Percentiles rank a stretch among this genome's conserved stretches.
phyloP scores from a whole-genome alignment of 1,140 invertebrate genomes.

The Bactericera cockerelli region DNA sequence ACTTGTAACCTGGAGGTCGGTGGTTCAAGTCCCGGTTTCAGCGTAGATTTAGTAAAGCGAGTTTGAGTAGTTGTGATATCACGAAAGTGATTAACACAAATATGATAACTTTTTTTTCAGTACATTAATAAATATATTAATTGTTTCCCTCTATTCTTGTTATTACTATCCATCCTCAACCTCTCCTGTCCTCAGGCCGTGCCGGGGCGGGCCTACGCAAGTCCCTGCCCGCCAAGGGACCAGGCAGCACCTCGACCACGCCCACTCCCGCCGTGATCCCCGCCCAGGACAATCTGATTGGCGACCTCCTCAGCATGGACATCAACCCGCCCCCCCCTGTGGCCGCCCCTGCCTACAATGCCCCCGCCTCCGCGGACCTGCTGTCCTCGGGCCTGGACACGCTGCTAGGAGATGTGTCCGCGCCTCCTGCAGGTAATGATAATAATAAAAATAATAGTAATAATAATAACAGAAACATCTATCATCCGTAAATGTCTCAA shows the following conservation, averaged over 20 bases:
- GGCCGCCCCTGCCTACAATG: conserved; percentile 27
- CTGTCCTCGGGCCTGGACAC: conserved; percentile 70
- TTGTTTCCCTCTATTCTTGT: no score
- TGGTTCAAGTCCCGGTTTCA: no score
- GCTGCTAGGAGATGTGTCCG: conserved; percentile 37
- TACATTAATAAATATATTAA: no score
- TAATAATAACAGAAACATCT: no score
- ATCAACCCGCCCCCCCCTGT: conserved; percentile 45
- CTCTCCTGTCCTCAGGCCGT: conserved; percentile 17
- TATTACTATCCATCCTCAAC: no score
- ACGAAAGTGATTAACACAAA: no score
- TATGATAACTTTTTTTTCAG: no score
- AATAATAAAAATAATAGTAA: no score
- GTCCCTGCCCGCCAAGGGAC: conserved; percentile 31
- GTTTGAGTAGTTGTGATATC: no score
- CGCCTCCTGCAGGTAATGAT: background rate
- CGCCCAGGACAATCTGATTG: conserved; percentile 85
- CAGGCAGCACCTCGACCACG: conserved; percentile 20
- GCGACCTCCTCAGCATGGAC: conserved; percentile 93
- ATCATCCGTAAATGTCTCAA: no score
- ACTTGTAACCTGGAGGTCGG: no score
- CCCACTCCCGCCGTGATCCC: conserved; percentile 60
- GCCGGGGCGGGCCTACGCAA: conserved; percentile 34
- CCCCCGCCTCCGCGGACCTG: conserved; percentile 41
- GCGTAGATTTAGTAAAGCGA: no score